phyloP scores from a whole-genome alignment of 2,113 vertebrate genomes.

The Megaceryle torquata region DNA sequence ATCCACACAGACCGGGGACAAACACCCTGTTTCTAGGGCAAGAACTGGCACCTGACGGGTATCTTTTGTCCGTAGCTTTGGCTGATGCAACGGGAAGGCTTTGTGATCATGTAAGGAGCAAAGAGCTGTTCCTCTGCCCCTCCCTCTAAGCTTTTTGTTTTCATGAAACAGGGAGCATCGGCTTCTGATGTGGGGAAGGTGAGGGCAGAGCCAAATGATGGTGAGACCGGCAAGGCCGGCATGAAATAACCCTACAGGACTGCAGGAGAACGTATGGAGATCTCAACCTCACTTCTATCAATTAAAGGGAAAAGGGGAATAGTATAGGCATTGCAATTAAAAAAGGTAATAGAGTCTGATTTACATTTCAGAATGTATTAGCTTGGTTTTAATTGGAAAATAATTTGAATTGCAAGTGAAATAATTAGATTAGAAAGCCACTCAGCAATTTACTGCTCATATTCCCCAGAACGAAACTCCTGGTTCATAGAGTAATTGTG shows the following conservation, averaged over 20 bases:
- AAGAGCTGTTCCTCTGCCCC: background rate
- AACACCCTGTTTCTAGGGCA: slow-evolving; percentile 4
- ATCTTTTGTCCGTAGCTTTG: background rate
- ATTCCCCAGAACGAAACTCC: slow-evolving; percentile 50
- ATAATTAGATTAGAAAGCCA: slow-evolving; percentile 72
- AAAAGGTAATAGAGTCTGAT: slow-evolving; percentile 67
- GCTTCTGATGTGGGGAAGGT: background rate
- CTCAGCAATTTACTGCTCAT: slow-evolving; percentile 45
- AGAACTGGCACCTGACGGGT: background rate
- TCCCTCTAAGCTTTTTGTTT: background rate
- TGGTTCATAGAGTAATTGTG: slow-evolving; percentile 10
- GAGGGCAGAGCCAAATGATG: background rate
- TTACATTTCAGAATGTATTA: slow-evolving; percentile 73
- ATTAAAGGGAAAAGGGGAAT: slow-evolving; percentile 53
- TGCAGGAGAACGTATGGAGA: background rate
- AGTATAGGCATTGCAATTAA: slow-evolving; percentile 52
- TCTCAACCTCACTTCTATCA: slow-evolving; percentile 38
- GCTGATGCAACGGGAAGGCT: background rate
- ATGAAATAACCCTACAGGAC: slow-evolving; percentile 19
- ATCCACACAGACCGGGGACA: fast-evolving
- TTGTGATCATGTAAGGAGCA: background rate
- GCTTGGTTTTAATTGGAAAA: slow-evolving; percentile 71
- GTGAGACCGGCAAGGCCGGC: background rate
- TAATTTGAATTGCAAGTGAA: slow-evolving; percentile 74
- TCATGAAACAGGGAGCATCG: background rate